phyloP scores from a whole-genome alignment of 2,888 invertebrate species.

The Atrina japonica region DNA sequence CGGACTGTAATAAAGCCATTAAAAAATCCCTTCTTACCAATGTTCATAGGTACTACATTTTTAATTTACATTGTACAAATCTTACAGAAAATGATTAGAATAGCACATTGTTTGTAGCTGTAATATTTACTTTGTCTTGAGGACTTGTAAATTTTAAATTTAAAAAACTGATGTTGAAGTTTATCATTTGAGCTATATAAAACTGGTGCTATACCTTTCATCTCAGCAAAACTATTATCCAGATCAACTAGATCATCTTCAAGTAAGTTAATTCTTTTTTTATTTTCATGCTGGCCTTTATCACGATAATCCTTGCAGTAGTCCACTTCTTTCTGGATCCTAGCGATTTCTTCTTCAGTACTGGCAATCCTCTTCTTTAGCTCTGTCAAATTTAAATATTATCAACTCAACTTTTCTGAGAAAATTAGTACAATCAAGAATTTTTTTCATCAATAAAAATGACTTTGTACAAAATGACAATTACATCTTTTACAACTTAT shows the following conservation, averaged over 20 bases:
- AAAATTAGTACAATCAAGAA: too few species aligned
- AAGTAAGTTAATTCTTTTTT: constrained; percentile 73
- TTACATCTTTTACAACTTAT: too few species aligned
- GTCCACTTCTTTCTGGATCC: constrained; percentile 63
- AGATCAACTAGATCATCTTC: constrained; percentile 76
- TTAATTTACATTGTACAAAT: background rate
- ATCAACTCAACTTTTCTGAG: background rate
- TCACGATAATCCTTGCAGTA: constrained; percentile 75
- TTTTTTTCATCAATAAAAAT: too few species aligned
- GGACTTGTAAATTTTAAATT: too few species aligned
- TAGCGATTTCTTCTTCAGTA: constrained; percentile 68
- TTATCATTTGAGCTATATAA: too few species aligned
- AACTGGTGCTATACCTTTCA: constrained; percentile 71
- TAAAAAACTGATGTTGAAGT: too few species aligned
- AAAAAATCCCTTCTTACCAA: too few species aligned
- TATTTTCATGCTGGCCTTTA: constrained; percentile 69
- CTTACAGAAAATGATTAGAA: background rate
- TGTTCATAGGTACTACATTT: too few species aligned
- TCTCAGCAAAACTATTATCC: constrained; percentile 76
- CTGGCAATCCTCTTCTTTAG: constrained; percentile 68
- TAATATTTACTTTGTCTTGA: too few species aligned
- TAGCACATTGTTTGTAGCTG: too few species aligned
- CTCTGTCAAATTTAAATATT: constrained; percentile 51
- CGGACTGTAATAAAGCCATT: too few species aligned
- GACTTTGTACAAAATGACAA: too few species aligned